Base-by-base conservation (phyloP, 2,797 vertebrate genomes). In the Oreochromis mossambicus region DNA sequence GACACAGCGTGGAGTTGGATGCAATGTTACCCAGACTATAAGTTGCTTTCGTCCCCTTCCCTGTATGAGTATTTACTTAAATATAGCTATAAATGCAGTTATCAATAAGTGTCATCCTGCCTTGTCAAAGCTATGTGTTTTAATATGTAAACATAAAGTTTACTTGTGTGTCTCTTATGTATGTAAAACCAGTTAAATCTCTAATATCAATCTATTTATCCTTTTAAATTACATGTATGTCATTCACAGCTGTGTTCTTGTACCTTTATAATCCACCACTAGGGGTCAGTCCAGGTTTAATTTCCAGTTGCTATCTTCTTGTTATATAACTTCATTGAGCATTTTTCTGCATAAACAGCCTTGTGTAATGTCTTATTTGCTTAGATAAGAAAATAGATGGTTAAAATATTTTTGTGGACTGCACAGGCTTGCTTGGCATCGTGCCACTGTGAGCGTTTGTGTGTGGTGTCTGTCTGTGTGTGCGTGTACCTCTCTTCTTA, bases 401-500 rank as follows among this genome's bases (percentile, higher is more conserved):
- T 86, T 41, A 34, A 76, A 83, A 80, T 51, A 73, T 78, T 19
- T 88, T 41, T 88, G 43, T 88, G 43, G 84, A 77, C 61, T 87
- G 73, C 77, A 32, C 19, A 58, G 54, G 78, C 75, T 70, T 88
- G 86, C 84, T 82, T 79, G 43, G 78, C 79, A 56, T 55, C 56
- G 11, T 79, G 82, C 48, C 50, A 84, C 34, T 90, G 86, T 85
- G 78, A 87, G 84, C 83, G 82, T 15, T 52, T 3, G 26, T 68
- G 54, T 81, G 82, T 82, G 76, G 68, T 92, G 87, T 91, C 81
- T 91, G 89, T 94, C 58, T 92, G 78, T 88, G 81, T 91, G 89
- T 95, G 90, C 2, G 17, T 95, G 85, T 95, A 93, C 91, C 85
- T 93, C 82, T 95, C 83, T 95, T 94, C 95, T 97, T 95, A 96